Evolutionary conservation across 2,888 invertebrate species (phyloP).

Genomic region (Trilocha varians): DNA sequence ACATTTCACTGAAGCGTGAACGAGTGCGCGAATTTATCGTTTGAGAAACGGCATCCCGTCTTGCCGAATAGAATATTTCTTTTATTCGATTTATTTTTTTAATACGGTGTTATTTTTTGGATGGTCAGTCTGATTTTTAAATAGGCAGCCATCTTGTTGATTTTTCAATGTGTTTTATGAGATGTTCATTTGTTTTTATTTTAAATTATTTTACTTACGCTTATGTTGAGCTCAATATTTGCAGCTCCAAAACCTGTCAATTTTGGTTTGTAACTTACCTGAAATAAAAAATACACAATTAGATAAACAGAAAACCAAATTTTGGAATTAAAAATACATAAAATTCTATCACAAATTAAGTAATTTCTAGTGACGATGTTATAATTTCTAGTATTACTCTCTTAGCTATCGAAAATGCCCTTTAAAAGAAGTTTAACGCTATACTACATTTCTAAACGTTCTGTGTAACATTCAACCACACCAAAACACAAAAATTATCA

Average conservation of each 20-base stretch:
- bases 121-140: too few relatives aligned
- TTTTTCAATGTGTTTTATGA: too few relatives aligned
- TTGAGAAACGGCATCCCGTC: conserved; percentile 7
- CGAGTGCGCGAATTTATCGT: conserved; percentile 12
- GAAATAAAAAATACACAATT: conserved; percentile 21
- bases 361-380: too few relatives aligned
- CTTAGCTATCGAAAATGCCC: not conserved
- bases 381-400: too few relatives aligned
- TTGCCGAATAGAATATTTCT: conserved; percentile 1
- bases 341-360: not conserved
- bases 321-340: not conserved
- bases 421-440: not conserved
- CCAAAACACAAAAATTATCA: not conserved
- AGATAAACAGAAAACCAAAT: conserved; percentile 4
- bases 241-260: not conserved
- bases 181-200: too few relatives aligned
- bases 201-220: too few relatives aligned
- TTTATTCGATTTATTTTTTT: not conserved
- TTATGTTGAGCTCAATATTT: too few relatives aligned
- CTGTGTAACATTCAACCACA: not conserved
- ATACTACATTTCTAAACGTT: not conserved
- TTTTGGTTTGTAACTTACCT: conserved; percentile 23
- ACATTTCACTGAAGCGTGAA: conserved; percentile 8
- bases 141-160: too few relatives aligned
- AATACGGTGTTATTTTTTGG: too few relatives aligned